Base-by-base conservation (phyloP, 1,140 invertebrate genomes). In the Battus philenor region DNA sequence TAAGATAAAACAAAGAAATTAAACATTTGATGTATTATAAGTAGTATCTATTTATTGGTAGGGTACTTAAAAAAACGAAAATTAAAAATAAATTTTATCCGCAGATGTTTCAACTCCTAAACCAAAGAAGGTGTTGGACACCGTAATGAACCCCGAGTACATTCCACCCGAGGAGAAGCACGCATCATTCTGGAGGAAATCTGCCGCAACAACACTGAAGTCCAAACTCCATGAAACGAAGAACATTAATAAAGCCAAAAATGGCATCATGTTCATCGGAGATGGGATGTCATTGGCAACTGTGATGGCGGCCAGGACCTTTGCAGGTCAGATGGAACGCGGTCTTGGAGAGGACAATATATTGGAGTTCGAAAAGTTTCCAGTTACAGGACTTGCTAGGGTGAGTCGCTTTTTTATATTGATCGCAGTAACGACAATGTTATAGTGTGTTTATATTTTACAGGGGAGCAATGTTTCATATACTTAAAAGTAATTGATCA, bases 261-360 rank as follows among this genome's bases (percentile, higher is more conserved):
- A 95, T 70, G 89, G 93, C 0, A 93, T 95, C 33, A 65, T 95
- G 8, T 95, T 95, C 60, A 71, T 96, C 10, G 94, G 94, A 0
- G 93, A 95, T 71, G 93, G 93, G 1, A 95, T 95, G 92, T 92
- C 92, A 0, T 78, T 94, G 22, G 86, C 92, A 0, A 94, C 93
- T 0, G 60, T 94, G 15, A 90, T 92, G 18, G 93, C 93, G 0
- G 88, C 91, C 0, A 86, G 94, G 15, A 91, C 91, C 1, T 90
- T 89, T 41, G 88, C 89, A 44, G 92, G 92, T 0, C 91, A 94
- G 64, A 32, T 83, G 27, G 66, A 87, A 4, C 85, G 87, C 1
- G 82, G 88, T 1, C 58, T 84, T 1, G 93, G 90, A 2, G 93
- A 95, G 76, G 92, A 94, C 53, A 73, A 78, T 18, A 68, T 89